Conservation (phyloP, 2,113 vertebrate species). For the Gymnobelideus leadbeateri region DNA sequence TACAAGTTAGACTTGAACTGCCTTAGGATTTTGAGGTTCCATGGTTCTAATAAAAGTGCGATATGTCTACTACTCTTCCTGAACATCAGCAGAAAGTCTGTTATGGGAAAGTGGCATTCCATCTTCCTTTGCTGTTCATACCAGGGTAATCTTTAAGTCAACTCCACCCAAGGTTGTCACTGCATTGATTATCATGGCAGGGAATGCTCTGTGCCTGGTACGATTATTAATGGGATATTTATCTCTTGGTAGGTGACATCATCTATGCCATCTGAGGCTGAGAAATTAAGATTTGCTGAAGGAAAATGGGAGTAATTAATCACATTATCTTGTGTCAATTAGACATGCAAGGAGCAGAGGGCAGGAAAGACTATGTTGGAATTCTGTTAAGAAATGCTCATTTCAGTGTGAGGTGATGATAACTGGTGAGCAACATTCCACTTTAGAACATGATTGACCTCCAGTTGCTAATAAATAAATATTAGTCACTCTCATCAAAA, state of each 20-base stretch:
- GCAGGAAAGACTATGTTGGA: conserved; percentile 27
- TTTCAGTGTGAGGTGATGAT: conserved; percentile 44
- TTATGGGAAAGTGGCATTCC: neutral
- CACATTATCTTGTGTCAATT: conserved; percentile 46
- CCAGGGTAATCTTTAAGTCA: conserved; percentile 39
- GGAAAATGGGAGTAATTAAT: conserved; percentile 73
- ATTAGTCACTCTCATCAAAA: conserved; percentile 36
- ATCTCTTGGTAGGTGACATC: conserved; percentile 28
- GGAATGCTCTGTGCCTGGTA: neutral
- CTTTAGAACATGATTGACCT: conserved; percentile 53
- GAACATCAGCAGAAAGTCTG: neutral
- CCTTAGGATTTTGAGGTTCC: neutral
- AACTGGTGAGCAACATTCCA: conserved; percentile 13
- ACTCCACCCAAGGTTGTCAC: conserved; percentile 34
- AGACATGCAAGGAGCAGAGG: conserved; percentile 58
- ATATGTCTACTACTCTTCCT: neutral
- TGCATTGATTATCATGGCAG: conserved; percentile 28
- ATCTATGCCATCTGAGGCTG: conserved; percentile 59
- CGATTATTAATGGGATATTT: conserved; percentile 50
- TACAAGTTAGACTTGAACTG: neutral
- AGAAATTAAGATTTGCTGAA: conserved; percentile 71
- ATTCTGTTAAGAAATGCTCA: conserved; percentile 52
- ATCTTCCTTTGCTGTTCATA: neutral
- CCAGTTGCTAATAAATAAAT: conserved; percentile 47
- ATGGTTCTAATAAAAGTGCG: neutral